Conservation (phyloP, 2,888 invertebrate genomes). For the Heliothis peltigera region DNA sequence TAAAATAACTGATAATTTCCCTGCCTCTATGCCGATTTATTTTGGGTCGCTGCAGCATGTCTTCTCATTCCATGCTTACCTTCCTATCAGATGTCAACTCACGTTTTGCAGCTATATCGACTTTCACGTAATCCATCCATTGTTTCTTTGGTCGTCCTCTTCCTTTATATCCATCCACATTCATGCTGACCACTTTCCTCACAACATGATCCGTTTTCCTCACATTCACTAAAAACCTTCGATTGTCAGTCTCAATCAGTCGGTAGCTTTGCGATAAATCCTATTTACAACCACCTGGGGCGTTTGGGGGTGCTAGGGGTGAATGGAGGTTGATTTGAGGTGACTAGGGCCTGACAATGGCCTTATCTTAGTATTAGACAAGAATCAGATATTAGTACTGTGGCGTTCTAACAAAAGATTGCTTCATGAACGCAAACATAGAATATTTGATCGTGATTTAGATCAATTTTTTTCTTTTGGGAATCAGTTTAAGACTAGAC, state of each 20-base stretch:
- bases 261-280: not conserved
- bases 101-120: too few relatives aligned
- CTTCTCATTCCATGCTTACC: too few relatives aligned
- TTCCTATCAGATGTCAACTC: too few relatives aligned
- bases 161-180: too few relatives aligned
- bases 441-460: not conserved
- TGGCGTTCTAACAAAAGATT: not conserved
- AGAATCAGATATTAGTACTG: slow-evolving; percentile 9
- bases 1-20: too few relatives aligned
- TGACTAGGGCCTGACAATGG: not conserved
- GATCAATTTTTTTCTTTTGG: not conserved
- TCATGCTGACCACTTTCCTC: too few relatives aligned
- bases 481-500: too few relatives aligned
- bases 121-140: too few relatives aligned
- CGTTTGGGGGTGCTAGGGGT: not conserved
- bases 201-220: too few relatives aligned
- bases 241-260: not conserved
- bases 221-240: not conserved
- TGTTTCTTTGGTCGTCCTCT: too few relatives aligned
- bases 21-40: too few relatives aligned
- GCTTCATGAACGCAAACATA: slow-evolving; percentile 5
- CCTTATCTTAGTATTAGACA: slow-evolving; percentile 11
- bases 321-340: not conserved
- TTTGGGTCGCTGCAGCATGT: too few relatives aligned
- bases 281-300: not conserved